Evolutionary conservation across 2,888 invertebrate species (phyloP).

Genomic region (Cephus rjabovi): DNA sequence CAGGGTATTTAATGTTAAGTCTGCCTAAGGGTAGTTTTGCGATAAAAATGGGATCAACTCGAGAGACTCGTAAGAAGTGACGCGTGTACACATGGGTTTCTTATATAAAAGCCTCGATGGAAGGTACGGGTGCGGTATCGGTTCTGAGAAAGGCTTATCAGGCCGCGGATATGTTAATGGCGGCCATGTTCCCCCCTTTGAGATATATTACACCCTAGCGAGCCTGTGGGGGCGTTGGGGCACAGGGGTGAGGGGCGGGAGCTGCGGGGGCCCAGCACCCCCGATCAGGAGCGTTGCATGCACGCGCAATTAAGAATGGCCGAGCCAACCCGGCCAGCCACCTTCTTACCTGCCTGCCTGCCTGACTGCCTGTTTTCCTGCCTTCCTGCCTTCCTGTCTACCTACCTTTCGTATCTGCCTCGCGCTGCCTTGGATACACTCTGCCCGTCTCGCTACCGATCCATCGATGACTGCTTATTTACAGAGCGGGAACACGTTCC

Average conservation of each 20-base stretch:
- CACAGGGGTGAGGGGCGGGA: constrained; percentile 14
- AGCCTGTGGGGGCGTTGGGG: constrained; percentile 40
- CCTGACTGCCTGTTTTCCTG: not conserved
- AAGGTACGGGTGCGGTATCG: constrained; percentile 52
- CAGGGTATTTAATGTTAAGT: not conserved
- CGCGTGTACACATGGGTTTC: not conserved
- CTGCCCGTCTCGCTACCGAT: constrained; percentile 32
- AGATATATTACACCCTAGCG: constrained; percentile 59
- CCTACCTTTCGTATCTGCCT: not conserved
- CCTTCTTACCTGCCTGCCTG: not conserved
- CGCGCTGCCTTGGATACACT: not conserved
- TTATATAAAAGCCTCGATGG: not conserved
- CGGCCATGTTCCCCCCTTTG: constrained; percentile 56
- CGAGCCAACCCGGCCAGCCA: constrained; percentile 8
- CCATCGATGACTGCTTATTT: constrained; percentile 63
- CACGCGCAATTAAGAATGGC: constrained; percentile 58
- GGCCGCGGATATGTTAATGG: constrained; percentile 66
- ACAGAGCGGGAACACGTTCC: constrained; percentile 55
- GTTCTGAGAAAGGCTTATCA: constrained; percentile 66
- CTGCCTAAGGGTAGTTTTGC: not conserved
- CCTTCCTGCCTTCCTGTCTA: not conserved
- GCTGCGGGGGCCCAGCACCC: constrained; percentile 31
- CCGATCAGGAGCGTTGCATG: constrained; percentile 47
- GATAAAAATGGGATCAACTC: not conserved
- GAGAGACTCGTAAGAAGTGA: not conserved